Evolutionary conservation across 2,113 vertebrate genomes (phyloP), one percentile per base, ranked within the genome.

Genomic region (Hylia prasina): DNA sequence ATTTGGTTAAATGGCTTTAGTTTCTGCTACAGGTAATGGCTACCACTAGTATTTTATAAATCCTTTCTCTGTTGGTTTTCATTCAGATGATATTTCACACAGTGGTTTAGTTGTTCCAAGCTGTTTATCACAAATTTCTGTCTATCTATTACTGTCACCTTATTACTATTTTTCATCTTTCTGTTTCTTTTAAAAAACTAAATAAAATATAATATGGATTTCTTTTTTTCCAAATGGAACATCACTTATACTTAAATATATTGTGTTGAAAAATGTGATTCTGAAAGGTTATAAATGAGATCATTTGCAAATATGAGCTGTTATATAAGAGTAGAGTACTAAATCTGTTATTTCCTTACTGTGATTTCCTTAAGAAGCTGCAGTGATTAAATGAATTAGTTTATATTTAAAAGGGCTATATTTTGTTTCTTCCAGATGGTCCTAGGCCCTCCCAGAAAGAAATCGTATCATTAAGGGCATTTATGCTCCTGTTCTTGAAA

Each of bases 401-500:
- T 72, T 70, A 47, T 87, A 83, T 77, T 93, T 96, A 56, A 75
- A 90, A 70, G 45, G 50, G 20, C 20, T 54, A 13, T 63, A 94
- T 93, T 95, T 94, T 66, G 42, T 94, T 97, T 97, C 47, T 97
- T 97, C 65, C 98, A 99, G 99, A 99, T 98, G 99, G 99, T 91
- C 99, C 99, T 47, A 98, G 99, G 63, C 99, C 99, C 65, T 99
- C 98, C 84, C 99, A 99, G 96, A 99, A 99, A 97, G 99, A 99
- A 98, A 98, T 99, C 30, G 94, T 99, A 97, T 99, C 99, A 60
- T 97, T 99, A 85, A 98, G 99, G 64, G 99, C 99, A 3, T 99
- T 99, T 97, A 99, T 99, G 99, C 98, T 99, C 89, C 98, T 99
- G 93, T 99, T 99, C 97, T 98, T 99, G 97, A 99, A 99, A 97